Conservation (phyloP, 1,140 invertebrate species). For the Nymphalis io region DNA sequence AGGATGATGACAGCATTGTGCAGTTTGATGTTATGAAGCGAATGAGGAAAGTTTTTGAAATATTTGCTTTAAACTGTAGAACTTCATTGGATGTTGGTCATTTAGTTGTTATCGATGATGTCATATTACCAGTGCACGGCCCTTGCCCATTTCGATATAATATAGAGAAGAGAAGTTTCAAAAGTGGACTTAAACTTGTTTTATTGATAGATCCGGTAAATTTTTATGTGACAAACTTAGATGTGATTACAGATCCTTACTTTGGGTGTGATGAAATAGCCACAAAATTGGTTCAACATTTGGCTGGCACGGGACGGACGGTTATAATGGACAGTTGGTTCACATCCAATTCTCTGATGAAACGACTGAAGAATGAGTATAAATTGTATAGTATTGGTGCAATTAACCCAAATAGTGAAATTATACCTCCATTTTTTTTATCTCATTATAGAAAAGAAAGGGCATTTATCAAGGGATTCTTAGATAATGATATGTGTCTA, state of each 20-base stretch:
- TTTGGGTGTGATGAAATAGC: conserved; percentile 61
- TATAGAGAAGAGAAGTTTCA: conserved; percentile 70
- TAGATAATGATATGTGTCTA: conserved; percentile 56
- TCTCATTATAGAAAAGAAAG: conserved; percentile 56
- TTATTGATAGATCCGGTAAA: conserved; percentile 70
- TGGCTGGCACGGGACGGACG: conserved; percentile 61
- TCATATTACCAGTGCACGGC: conserved; percentile 73
- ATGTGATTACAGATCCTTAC: conserved; percentile 72
- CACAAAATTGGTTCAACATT: conserved; percentile 66
- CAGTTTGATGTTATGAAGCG: conserved; percentile 75
- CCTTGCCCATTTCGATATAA: conserved; percentile 78
- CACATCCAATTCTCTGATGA: conserved; percentile 57
- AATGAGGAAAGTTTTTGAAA: conserved; percentile 78
- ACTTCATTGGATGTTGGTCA: conserved; percentile 67
- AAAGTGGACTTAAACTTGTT: conserved; percentile 73
- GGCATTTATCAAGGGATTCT: conserved; percentile 63
- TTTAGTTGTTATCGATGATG: conserved; percentile 77
- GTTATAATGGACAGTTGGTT: conserved; percentile 71
- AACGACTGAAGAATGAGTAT: conserved; percentile 60
- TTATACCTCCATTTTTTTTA: conserved; percentile 65
- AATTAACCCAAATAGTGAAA: conserved; percentile 56
- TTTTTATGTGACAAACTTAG: conserved; percentile 78
- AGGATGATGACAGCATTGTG: conserved; percentile 57
- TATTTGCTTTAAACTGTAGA: conserved; percentile 78
- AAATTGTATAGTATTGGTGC: conserved; percentile 61